phyloP scores from a whole-genome alignment of 1,140 invertebrate species.

The Reticulitermes speratus region DNA sequence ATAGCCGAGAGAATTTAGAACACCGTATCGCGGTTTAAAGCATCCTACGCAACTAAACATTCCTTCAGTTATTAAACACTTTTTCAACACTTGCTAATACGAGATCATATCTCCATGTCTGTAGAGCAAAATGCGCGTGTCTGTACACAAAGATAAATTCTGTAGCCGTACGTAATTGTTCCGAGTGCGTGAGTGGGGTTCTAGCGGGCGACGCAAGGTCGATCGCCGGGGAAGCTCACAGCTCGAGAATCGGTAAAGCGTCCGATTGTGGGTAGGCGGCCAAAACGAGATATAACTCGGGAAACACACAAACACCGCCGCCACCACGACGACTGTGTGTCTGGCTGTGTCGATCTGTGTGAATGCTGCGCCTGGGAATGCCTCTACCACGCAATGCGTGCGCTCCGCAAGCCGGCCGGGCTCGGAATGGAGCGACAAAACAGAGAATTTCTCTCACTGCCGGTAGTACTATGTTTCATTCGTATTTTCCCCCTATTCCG shows the following conservation, averaged over 20 bases:
- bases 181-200: not conserved
- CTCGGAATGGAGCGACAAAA: constrained; percentile 19
- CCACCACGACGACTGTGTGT: not conserved
- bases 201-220: not conserved
- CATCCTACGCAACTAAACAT: not conserved
- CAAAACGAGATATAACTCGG: not conserved
- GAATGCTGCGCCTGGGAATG: constrained; percentile 26
- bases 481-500: constrained; percentile 9
- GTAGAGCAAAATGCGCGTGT: not conserved
- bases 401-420: not conserved
- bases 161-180: not conserved
- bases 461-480: not conserved
- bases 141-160: not conserved
- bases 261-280: not conserved
- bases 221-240: constrained; percentile 16
- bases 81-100: not conserved
- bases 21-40: not conserved
- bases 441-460: constrained; percentile 11
- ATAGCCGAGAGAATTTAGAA: not conserved
- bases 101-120: not conserved
- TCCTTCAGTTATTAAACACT: not conserved
- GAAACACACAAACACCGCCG: not conserved
- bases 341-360: constrained; percentile 15
- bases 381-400: constrained; percentile 21
- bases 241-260: not conserved